Evolutionary conservation across 2,797 vertebrate species (phyloP).

Genomic region (Siniperca undulata): DNA sequence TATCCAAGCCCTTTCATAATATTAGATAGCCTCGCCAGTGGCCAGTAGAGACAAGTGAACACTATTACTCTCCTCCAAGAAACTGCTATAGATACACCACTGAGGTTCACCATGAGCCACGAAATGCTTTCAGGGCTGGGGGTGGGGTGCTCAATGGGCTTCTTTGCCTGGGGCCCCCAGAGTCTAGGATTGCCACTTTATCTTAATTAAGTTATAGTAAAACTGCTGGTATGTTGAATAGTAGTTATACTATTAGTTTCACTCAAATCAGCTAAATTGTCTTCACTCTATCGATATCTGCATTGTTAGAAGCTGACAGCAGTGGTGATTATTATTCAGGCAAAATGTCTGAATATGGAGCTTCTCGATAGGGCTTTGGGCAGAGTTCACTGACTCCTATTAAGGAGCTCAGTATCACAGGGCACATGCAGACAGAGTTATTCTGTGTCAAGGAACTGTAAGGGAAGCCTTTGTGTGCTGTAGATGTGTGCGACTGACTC

Average conservation of each 20-base stretch:
- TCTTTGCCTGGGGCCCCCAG: too few species aligned
- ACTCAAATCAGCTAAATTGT: slow-evolving; percentile 34
- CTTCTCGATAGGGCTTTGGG: slow-evolving; percentile 43
- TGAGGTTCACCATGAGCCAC: too few species aligned
- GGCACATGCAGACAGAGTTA: slow-evolving; percentile 41
- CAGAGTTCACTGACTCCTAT: slow-evolving; percentile 69
- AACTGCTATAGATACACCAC: too few species aligned
- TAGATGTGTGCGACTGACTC: slow-evolving; percentile 49
- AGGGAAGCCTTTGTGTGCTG: slow-evolving; percentile 47
- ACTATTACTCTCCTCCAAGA: too few species aligned
- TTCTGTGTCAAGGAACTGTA: slow-evolving; percentile 47
- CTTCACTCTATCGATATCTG: slow-evolving; percentile 36
- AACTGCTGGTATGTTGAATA: slow-evolving; percentile 7
- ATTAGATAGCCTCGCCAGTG: too few species aligned
- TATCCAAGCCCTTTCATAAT: too few species aligned
- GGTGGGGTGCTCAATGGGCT: too few species aligned
- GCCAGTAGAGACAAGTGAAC: too few species aligned
- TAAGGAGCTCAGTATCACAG: slow-evolving; percentile 62
- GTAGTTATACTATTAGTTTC: slow-evolving; percentile 4
- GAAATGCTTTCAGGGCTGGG: too few species aligned
- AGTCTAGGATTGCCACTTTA: too few species aligned
- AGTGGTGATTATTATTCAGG: slow-evolving; percentile 58
- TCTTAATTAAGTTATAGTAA: slow-evolving; percentile 8
- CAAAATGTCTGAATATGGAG: slow-evolving; percentile 45
- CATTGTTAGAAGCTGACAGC: slow-evolving; percentile 56